Conservation (phyloP, 2,797 vertebrate genomes). For the Macropodus opercularis region DNA sequence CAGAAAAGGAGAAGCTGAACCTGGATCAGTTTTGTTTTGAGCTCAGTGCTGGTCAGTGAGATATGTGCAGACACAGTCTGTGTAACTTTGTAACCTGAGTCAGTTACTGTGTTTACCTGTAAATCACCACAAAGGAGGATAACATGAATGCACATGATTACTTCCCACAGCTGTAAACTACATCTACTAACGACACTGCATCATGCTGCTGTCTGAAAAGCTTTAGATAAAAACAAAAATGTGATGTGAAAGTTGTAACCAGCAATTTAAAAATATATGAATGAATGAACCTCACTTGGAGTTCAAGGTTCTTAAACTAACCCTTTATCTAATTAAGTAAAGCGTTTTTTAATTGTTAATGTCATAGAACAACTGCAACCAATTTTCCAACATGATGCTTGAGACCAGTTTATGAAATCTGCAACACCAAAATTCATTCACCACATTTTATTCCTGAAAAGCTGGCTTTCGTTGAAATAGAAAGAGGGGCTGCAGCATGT, state of each 20-base stretch:
- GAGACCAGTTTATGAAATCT: background rate
- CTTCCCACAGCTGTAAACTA: background rate
- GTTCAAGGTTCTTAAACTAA: no score
- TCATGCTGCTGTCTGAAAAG: background rate
- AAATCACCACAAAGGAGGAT: background rate
- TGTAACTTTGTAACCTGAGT: background rate
- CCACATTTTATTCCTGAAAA: slow-evolving; percentile 38
- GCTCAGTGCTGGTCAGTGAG: background rate
- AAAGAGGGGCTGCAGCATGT: background rate
- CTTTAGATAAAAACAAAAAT: background rate
- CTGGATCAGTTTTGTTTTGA: no score
- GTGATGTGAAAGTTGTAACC: background rate
- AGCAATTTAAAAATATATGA: background rate
- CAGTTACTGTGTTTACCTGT: background rate
- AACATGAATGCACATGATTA: background rate
- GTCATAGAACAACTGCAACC: background rate
- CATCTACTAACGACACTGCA: background rate
- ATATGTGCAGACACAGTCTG: background rate
- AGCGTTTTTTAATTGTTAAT: no score
- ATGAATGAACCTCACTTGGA: background rate
- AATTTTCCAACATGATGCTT: background rate
- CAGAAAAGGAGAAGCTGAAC: no score
- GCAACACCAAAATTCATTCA: slow-evolving; percentile 1
- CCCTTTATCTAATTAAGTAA: no score
- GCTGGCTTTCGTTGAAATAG: slow-evolving; percentile 8